Evolutionary conservation across 2,888 invertebrate species (phyloP), one percentile per base, ranked within the genome.

Genomic region (Bibio marci): DNA sequence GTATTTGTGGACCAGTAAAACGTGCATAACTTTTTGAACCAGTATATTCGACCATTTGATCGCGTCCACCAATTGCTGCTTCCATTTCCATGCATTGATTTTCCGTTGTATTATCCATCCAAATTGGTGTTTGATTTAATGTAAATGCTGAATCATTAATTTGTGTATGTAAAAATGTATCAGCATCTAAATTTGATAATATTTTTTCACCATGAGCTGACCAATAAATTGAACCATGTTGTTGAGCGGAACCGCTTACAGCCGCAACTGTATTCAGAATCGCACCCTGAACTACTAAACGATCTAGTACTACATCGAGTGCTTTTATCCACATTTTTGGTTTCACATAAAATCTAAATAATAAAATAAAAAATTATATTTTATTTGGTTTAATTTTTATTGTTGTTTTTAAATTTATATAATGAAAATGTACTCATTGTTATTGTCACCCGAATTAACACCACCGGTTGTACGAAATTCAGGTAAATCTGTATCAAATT

Each of bases 211-310:
- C 76, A 12, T 82, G 82, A 44, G 69, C 75, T 35, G 77, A 75
- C 97, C 97, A 97, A 65, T 86, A 97, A 1, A 97, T 82, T 32
- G 92, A 91, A 1, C 95, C 95, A 59, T 97, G 97, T 83, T 97
- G 95, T 76, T 91, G 94, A 3, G 82, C 94, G 44, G 86, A 81
- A 1, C 94, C 95, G 12, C 90, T 88, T 41, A 97, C 64, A 1
- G 85, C 83, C 1, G 68, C 71, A n/a, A 97, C 76, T 45, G 71
- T 73, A 15, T 76, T 72, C 52, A 94, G 83, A 57, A 88, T 83
- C 1, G 85, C 82, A 8, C 85, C 86, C 38, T 74, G 74, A 3
- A 82, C 72, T 26, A 82, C 72, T 26, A 95, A 67, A 43, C 80
- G 73, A 56, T 88, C 86, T 63, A 97, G 66, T 3, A 91, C 71